Percentiles rank a stretch among this genome's conserved stretches.
Conservation (phyloP, 2,797 vertebrate genomes). For the Leptatherina wallacei region DNA sequence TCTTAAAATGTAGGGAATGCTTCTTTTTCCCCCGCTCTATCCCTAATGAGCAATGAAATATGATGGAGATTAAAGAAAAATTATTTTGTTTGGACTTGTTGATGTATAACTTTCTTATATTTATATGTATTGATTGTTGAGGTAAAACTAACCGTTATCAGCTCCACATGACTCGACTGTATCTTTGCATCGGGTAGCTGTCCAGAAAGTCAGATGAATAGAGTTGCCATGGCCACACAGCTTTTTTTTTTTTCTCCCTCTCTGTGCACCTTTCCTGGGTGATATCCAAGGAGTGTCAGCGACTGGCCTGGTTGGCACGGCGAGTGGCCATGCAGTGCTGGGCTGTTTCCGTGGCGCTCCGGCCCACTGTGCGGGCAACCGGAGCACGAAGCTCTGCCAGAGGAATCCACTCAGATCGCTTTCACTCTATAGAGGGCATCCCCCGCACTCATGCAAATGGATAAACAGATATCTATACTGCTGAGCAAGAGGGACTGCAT, state of each 20-base stretch:
- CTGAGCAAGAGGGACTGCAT: neutral
- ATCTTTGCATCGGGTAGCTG: slow-evolving; percentile 19
- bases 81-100: slow-evolving; percentile 38
- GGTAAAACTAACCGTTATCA: neutral
- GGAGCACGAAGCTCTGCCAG: slow-evolving; percentile 61
- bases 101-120: slow-evolving; percentile 10
- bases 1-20: slow-evolving; percentile 59
- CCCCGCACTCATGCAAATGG: slow-evolving; percentile 36
- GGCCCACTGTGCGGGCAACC: slow-evolving; percentile 60
- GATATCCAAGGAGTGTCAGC: slow-evolving; percentile 66
- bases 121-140: neutral
- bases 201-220: slow-evolving; percentile 41
- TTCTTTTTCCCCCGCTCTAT: slow-evolving; percentile 11
- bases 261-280: slow-evolving; percentile 67
- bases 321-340: slow-evolving; percentile 49
- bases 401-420: slow-evolving; percentile 72
- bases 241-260: slow-evolving; percentile 16
- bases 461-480: slow-evolving; percentile 25
- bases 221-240: slow-evolving; percentile 58
- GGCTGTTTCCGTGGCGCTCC: slow-evolving; percentile 59
- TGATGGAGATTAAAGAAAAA: slow-evolving; percentile 43
- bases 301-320: slow-evolving; percentile 71
- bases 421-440: slow-evolving; percentile 66
- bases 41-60: slow-evolving; percentile 49
- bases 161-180: neutral